Conservation (phyloP, 2,888 invertebrate genomes). For the Megalurothrips usitatus region DNA sequence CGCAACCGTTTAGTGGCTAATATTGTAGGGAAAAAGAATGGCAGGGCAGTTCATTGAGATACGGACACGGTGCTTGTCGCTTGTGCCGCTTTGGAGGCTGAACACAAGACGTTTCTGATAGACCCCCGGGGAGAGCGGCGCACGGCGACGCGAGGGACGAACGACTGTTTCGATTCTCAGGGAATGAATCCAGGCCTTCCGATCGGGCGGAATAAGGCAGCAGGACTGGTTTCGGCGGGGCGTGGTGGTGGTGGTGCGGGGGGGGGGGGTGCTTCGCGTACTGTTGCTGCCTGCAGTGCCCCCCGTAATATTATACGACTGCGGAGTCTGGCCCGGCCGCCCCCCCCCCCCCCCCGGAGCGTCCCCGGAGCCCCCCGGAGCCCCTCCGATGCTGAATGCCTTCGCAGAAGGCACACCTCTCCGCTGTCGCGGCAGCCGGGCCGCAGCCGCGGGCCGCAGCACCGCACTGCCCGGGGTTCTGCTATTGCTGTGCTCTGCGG, state of each 20-base stretch:
- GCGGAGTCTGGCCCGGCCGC: background rate
- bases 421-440: background rate
- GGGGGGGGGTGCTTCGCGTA: background rate
- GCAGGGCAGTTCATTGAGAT: no score
- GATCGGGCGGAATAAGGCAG: background rate
- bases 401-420: background rate
- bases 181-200: background rate
- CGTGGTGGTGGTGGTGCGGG: background rate
- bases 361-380: no score
- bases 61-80: no score
- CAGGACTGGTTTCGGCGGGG: background rate
- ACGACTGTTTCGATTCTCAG: background rate
- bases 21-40: no score
- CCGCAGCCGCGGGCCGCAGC: background rate
- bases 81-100: no score
- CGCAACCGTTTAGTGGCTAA: no score
- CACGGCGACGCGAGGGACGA: no score
- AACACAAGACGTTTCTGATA: no score
- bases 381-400: background rate
- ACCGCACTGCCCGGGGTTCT: background rate
- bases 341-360: background rate
- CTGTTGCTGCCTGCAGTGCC: background rate
- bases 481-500: no score
- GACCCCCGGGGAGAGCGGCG: no score
- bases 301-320: conserved; percentile 20